These are phyloP conservation scores for Catalaphyllia jardinei DNA, from an alignment of 64 coral and sea anemone species.

Conservation along the genomic window DNA sequence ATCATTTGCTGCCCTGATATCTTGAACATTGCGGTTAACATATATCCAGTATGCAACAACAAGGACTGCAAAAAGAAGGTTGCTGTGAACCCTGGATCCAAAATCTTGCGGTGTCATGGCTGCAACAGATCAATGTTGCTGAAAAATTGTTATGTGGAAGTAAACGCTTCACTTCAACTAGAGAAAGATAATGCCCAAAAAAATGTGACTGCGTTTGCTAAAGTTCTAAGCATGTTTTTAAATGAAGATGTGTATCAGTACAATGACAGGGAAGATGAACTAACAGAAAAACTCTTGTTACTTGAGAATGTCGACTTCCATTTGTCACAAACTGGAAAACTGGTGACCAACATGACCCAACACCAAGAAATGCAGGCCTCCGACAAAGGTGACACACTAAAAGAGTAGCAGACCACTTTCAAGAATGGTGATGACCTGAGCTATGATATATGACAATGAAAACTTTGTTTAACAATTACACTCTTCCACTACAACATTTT, in stretches of 20 bases:
- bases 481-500: too few relatives aligned
- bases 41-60: conserved; percentile 21
- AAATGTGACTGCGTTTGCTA: conserved; percentile 22
- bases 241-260: conserved; percentile 15
- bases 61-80: conserved; percentile 43
- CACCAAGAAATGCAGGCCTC: too few relatives aligned
- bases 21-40: neutral
- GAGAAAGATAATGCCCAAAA: conserved; percentile 4
- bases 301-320: neutral
- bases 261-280: conserved; percentile 8
- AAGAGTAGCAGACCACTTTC: too few relatives aligned
- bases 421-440: too few relatives aligned
- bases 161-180: conserved; percentile 10
- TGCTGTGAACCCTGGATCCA: neutral
- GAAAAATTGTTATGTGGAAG: conserved; percentile 38
- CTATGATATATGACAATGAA: too few relatives aligned
- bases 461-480: too few relatives aligned
- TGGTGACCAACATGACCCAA: too few relatives aligned
- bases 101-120: conserved; percentile 3
- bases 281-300: neutral
- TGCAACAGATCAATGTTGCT: conserved; percentile 43
- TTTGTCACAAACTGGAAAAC: too few relatives aligned
- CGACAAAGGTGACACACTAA: too few relatives aligned
- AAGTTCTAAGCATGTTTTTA: too few relatives aligned
- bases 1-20: neutral